Base-by-base conservation (phyloP, 92 coral and sea anemone genomes). In the Actinostola sp. region DNA sequence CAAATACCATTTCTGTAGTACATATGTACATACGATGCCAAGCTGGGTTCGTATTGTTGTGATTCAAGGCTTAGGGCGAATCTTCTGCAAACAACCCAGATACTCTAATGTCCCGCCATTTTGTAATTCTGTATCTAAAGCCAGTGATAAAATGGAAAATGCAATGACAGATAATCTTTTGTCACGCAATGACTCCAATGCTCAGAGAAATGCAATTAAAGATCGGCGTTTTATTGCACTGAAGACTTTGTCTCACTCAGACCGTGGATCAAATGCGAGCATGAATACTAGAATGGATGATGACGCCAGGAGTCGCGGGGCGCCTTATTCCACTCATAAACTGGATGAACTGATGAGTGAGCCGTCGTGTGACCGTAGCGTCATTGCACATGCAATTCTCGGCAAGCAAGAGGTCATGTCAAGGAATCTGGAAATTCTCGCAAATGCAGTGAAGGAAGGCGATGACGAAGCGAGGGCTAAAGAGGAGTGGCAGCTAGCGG, bases 401-500 rank as follows among this genome's bases (percentile, higher is more conserved):
- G 63, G 76, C 49, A 92, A 88, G 33, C 98, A 94, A 43, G 97
- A 84, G 17, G 78, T 88, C 30, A 81, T 95, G 75, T 89, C 87
- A 8, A 82, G 85, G 26, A 83, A 86, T 38, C 61, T 94, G 30
- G 93, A 82, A 24, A 67, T 83, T 3, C 76, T 95, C 11, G 92
- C 92, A 31, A 81, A 89, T 36, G 89, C 93, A 53, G 85, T 86
- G 52, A 77, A 76, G 51, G 92, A 85, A 0, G 81, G 77, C 32
- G 91, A 91, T 16, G 92, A 88, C 24, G 97, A 95, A 12, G 92
- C 81, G 29, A 83, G 57, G 53, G 78, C 82, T 61, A 89, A 84
- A 65, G 93, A 86, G 26, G 99, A 95, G 33, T 95, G 99, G 99
- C 75, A 88, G 84, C 85, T 88, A 51, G 99, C 97, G 8, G 99